Evolutionary conservation across 2,797 vertebrate genomes (phyloP).

Genomic region (Pseudomugil tenellus): DNA sequence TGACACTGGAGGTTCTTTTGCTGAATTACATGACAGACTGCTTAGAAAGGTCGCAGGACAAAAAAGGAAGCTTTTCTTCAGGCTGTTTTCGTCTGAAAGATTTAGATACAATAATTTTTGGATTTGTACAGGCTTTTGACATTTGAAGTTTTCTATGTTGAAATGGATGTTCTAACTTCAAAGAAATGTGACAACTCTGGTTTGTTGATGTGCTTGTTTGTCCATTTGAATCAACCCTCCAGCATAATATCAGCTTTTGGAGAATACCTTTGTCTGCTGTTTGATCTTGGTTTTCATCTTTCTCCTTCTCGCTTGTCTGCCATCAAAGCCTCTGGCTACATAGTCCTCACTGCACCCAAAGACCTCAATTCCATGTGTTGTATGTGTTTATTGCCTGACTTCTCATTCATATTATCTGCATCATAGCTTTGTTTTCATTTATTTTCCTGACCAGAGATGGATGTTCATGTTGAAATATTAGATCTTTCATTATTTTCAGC

Average conservation of each 20-base stretch:
- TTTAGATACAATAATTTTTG: background rate
- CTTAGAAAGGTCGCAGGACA: too few relatives aligned
- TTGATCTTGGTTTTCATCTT: slow-evolving; percentile 1
- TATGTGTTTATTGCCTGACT: slow-evolving; percentile 1
- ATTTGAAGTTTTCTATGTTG: background rate
- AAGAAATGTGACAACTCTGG: background rate
- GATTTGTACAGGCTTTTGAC: background rate
- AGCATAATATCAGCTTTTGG: background rate
- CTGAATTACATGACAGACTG: background rate
- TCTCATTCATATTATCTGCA: slow-evolving; percentile 10
- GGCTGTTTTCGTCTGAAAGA: background rate
- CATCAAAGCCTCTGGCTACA: background rate
- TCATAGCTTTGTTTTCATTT: background rate
- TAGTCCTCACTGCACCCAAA: slow-evolving; percentile 16
- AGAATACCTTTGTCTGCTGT: background rate
- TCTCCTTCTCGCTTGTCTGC: background rate
- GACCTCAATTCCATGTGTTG: background rate
- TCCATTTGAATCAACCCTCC: background rate
- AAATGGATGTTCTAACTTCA: background rate
- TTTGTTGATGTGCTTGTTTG: background rate
- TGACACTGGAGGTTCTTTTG: background rate
- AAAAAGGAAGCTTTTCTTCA: background rate
- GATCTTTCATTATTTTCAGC: background rate
- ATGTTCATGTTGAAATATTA: background rate
- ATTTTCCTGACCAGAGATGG: background rate